A percentile compares a stretch with the other conserved stretches of the same genome.
Conservation (phyloP, 2,797 vertebrate species). For the Distichodus sexfasciatus region DNA sequence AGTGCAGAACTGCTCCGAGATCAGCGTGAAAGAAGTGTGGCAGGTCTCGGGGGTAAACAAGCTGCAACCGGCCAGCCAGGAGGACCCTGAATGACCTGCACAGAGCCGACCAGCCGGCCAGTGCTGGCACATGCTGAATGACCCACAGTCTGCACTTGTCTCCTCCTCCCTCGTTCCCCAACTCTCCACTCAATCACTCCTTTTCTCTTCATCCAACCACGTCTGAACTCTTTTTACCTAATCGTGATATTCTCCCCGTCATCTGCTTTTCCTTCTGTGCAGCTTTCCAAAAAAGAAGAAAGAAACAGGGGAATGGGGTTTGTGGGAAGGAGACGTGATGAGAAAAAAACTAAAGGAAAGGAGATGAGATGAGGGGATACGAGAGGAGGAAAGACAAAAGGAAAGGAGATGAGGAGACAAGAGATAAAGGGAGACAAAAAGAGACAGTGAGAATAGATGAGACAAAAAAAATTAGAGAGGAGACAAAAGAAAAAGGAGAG, state of each 20-base stretch:
- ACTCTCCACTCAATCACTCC: background rate
- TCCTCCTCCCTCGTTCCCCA: background rate
- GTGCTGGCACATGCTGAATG: conserved; percentile 63
- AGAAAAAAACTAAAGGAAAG: too few species aligned
- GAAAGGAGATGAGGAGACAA: too few species aligned
- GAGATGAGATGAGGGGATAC: too few species aligned
- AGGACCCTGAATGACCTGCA: conserved; percentile 54
- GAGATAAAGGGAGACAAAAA: too few species aligned
- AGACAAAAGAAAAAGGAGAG: background rate
- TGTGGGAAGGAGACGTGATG: too few species aligned
- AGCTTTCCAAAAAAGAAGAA: background rate
- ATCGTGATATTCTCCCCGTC: background rate
- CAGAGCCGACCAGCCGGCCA: too few species aligned
- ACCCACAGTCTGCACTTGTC: conserved; percentile 64
- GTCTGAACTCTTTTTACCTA: background rate
- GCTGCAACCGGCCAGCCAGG: conserved; percentile 3
- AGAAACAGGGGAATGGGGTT: background rate
- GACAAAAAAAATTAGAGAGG: too few species aligned
- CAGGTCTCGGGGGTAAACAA: conserved; percentile 3
- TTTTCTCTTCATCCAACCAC: background rate
- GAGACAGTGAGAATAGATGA: too few species aligned
- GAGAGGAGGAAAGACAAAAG: too few species aligned
- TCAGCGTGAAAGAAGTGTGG: background rate
- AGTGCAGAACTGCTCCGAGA: background rate
- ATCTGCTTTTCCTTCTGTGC: background rate